Evolutionary conservation across 2,113 vertebrate species (phyloP).

Genomic region (Cavia porcellus): DNA sequence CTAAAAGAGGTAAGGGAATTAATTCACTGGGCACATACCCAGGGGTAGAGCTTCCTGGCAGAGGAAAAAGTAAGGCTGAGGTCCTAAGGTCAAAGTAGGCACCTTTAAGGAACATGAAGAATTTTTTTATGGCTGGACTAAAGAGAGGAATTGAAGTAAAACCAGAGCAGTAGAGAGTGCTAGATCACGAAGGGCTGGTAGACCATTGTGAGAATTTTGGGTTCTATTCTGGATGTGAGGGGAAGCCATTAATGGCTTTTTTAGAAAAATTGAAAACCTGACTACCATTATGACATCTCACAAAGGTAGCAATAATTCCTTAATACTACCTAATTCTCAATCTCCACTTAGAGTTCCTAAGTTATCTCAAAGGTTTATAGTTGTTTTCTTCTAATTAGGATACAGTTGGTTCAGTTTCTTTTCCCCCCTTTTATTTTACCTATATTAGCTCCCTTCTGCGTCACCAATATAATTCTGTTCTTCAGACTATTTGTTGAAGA

Average conservation of each 20-base stretch:
- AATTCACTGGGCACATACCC: not conserved
- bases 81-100: not conserved
- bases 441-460: not conserved
- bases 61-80: not conserved
- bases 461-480: not conserved
- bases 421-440: not conserved
- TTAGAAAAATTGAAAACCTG: not conserved
- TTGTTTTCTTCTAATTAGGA: conserved; percentile 23
- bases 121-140: not conserved
- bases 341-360: conserved; percentile 23
- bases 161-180: not conserved
- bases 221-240: conserved; percentile 20
- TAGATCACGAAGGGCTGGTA: not conserved
- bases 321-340: not conserved
- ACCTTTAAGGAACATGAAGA: not conserved
- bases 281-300: not conserved
- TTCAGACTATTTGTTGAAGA: not conserved
- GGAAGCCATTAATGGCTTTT: not conserved
- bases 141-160: not conserved
- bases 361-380: conserved; percentile 4
- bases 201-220: not conserved
- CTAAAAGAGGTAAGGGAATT: not conserved
- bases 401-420: not conserved
- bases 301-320: not conserved
- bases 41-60: not conserved